A percentile compares a stretch with the other conserved stretches of the same genome.
phyloP scores from a whole-genome alignment of 2,113 vertebrate species.

The Vombatus ursinus region DNA sequence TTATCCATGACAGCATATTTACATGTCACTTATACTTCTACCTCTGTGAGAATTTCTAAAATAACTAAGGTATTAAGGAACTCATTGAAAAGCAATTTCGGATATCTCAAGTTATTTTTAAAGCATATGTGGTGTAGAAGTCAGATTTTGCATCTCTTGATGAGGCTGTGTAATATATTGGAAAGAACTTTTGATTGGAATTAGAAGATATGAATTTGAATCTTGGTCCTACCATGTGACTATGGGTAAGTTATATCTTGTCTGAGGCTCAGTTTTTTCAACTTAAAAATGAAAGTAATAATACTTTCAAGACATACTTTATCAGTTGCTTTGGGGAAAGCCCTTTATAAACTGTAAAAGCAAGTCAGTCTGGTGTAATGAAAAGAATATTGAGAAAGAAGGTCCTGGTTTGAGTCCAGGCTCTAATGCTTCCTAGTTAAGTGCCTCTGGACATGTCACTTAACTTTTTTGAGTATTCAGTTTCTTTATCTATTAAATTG shows the following conservation, averaged over 20 bases:
- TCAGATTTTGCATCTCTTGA: background rate
- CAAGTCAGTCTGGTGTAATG: no score
- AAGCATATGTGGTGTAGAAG: background rate
- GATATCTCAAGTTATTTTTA: background rate
- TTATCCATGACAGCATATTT: background rate
- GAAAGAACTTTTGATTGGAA: background rate
- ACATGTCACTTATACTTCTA: background rate
- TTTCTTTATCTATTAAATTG: background rate
- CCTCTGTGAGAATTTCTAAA: background rate
- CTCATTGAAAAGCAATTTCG: background rate
- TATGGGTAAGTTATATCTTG: background rate
- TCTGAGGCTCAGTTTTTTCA: no score
- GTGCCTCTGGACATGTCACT: background rate
- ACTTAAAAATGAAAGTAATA: no score
- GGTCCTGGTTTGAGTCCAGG: background rate
- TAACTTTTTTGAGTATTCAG: background rate
- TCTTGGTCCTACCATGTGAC: background rate
- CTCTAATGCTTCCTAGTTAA: background rate
- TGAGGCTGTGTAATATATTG: background rate
- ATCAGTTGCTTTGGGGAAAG: no score
- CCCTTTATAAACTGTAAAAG: no score
- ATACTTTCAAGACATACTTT: no score
- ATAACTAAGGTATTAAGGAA: background rate
- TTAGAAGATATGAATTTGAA: background rate
- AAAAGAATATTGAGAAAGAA: background rate